Evolutionary conservation across 1,140 invertebrate genomes (phyloP).

Genomic region (Drosophila neocordata): DNA sequence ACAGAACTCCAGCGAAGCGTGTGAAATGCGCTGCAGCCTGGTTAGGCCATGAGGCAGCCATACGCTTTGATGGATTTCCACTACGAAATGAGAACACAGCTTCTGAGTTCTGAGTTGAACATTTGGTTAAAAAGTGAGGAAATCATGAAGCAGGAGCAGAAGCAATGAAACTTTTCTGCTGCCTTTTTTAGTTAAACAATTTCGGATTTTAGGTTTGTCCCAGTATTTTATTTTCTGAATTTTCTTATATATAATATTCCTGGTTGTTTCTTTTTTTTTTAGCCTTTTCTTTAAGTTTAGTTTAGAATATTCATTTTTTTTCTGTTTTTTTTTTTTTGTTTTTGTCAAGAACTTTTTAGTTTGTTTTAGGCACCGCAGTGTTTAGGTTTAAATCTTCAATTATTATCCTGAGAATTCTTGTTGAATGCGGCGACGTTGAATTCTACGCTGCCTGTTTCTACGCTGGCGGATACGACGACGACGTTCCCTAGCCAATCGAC

Average conservation of each 20-base stretch:
- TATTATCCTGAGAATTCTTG: not conserved
- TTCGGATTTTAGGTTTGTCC: slow-evolving; percentile 6
- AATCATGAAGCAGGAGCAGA: not conserved
- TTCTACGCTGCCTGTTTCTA: slow-evolving; percentile 19
- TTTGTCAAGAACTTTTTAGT: not conserved
- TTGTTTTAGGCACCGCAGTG: too few relatives aligned
- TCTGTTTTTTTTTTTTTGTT: not conserved
- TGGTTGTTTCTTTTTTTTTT: not conserved
- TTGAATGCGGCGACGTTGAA: slow-evolving; percentile 3
- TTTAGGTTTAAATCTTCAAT: not conserved
- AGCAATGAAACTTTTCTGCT: slow-evolving; percentile 1
- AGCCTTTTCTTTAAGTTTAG: not conserved
- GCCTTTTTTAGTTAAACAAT: slow-evolving; percentile 3
- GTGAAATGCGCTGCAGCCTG: slow-evolving; percentile 66
- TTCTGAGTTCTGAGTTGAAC: not conserved
- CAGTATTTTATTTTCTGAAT: slow-evolving; percentile 1
- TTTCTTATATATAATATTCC: not conserved
- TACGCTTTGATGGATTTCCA: slow-evolving; percentile 66
- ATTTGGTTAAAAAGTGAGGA: not conserved
- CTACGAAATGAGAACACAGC: slow-evolving; percentile 40
- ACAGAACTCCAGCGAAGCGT: slow-evolving; percentile 76
- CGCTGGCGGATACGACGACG: slow-evolving; percentile 24
- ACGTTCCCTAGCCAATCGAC: slow-evolving; percentile 27
- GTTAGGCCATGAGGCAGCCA: slow-evolving; percentile 43
- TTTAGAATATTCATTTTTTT: not conserved